These are phyloP conservation scores for Melanostoma mellinum DNA, from an alignment of 2,888 invertebrate genomes.

Conservation along the genomic window DNA sequence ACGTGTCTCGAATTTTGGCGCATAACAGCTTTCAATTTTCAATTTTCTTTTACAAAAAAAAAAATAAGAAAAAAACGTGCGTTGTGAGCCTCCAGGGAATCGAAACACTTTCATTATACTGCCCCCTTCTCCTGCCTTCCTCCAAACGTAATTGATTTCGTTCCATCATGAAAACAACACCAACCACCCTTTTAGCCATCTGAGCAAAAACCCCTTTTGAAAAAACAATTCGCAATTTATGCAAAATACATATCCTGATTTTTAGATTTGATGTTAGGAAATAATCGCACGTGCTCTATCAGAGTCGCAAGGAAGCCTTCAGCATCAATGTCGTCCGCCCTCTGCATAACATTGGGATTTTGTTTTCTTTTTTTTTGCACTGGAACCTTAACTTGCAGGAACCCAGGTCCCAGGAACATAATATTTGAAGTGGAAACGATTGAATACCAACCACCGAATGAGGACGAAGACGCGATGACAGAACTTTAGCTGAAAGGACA, in stretches of 20 bases:
- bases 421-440: slow-evolving; percentile 47
- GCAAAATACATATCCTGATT: slow-evolving; percentile 64
- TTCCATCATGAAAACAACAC: slow-evolving; percentile 49
- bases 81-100: slow-evolving; percentile 23
- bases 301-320: slow-evolving; percentile 53
- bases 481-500: slow-evolving; percentile 41
- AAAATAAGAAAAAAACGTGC: slow-evolving; percentile 26
- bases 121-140: background rate
- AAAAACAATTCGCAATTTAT: slow-evolving; percentile 66
- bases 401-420: slow-evolving; percentile 32
- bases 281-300: slow-evolving; percentile 68
- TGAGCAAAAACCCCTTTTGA: slow-evolving; percentile 26
- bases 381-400: slow-evolving; percentile 14
- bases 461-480: slow-evolving; percentile 29
- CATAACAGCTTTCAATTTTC: slow-evolving; percentile 51
- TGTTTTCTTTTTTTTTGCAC: background rate
- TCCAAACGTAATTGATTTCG: slow-evolving; percentile 65
- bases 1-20: slow-evolving; percentile 49
- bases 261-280: slow-evolving; percentile 57
- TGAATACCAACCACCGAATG: slow-evolving; percentile 43
- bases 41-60: slow-evolving; percentile 38
- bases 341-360: background rate
- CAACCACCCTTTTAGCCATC: slow-evolving; percentile 45
- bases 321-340: slow-evolving; percentile 51
- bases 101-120: slow-evolving; percentile 66